These are phyloP conservation scores for Silurus lanzhouensis DNA, from an alignment of 2,797 vertebrate species.

Conservation along the genomic window DNA sequence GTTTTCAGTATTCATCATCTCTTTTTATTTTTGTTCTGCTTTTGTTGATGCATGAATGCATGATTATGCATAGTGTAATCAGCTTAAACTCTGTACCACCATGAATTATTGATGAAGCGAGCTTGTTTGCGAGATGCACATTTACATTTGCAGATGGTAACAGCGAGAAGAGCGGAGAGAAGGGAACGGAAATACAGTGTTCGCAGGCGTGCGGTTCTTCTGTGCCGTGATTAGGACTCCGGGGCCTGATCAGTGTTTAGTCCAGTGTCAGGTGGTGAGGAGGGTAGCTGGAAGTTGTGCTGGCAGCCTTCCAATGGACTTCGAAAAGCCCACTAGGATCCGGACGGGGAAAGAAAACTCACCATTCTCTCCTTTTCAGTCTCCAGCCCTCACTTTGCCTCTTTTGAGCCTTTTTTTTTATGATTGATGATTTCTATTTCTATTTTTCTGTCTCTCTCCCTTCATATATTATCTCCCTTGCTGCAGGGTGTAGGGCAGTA, in stretches of 20 bases:
- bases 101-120: conserved; percentile 47
- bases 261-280: conserved; percentile 2
- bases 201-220: not conserved
- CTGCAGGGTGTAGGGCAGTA: conserved; percentile 21
- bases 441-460: not conserved
- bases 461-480: conserved; percentile 1
- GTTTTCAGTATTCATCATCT: conserved; percentile 15
- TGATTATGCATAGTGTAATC: conserved; percentile 43
- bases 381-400: not conserved
- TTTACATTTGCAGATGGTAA: conserved; percentile 31
- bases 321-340: conserved; percentile 17
- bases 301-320: conserved; percentile 22
- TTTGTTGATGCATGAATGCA: conserved; percentile 28
- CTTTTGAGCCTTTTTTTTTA: conserved; percentile 19
- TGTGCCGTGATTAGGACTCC: not conserved
- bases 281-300: conserved; percentile 3
- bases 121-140: conserved; percentile 31
- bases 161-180: conserved; percentile 1
- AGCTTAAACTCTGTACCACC: conserved; percentile 34
- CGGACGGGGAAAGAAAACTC: not conserved
- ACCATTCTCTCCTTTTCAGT: conserved; percentile 50
- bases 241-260: conserved; percentile 34
- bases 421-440: conserved; percentile 2
- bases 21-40: conserved; percentile 5
- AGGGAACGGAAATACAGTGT: not conserved